Evolutionary conservation across 1,140 invertebrate species (phyloP), one percentile per base, ranked within the genome.

Genomic region (Heliconius nattereri): DNA sequence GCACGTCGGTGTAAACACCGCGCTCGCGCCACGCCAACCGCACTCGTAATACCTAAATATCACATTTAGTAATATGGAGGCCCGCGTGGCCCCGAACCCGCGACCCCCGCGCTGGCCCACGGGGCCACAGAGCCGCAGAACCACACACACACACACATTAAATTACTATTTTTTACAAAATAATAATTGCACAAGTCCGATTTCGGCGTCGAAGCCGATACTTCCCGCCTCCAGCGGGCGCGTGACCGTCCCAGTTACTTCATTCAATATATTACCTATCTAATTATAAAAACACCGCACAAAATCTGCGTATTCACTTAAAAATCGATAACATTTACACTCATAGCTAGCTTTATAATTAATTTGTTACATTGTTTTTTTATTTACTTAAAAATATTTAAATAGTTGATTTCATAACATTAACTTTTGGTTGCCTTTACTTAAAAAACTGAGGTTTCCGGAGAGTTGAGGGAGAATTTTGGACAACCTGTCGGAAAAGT

Each of bases 251-350:
- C 89, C 89, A 66, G 60, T 66, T 66, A 66, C 60, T 66, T 66
- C 60, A 66, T 94, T 94, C 92, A 94, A 94, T 94, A 94, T 92
- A 94, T 94, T 94, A 94, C 93, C 93, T 94, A 94, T 94, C 93
- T 94, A 94, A 92, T 92, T 93, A 92, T 93, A 94, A 94, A 94
- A 94, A 94, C 90, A 91, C 91, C 91, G 91, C 93, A 92, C 93
- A 93, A 94, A 93, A 93, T 91, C 87, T 93, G 89, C 91, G 92
- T 92, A 89, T 90, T 91, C 90, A 94, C 92, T 94, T 93, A 93
- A 90, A 92, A 93, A 92, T 92, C 90, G 86, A 92, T 93, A 94
- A 94, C 93, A 93, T 94, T 92, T 94, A 94, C 93, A 94, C 91
- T 91, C 92, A 90, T 93, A 93, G 93, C 92, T 94, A 94, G 91